Evolutionary conservation across 92 coral and sea anemone genomes (phyloP).

Genomic region (Siderastrea radians): DNA sequence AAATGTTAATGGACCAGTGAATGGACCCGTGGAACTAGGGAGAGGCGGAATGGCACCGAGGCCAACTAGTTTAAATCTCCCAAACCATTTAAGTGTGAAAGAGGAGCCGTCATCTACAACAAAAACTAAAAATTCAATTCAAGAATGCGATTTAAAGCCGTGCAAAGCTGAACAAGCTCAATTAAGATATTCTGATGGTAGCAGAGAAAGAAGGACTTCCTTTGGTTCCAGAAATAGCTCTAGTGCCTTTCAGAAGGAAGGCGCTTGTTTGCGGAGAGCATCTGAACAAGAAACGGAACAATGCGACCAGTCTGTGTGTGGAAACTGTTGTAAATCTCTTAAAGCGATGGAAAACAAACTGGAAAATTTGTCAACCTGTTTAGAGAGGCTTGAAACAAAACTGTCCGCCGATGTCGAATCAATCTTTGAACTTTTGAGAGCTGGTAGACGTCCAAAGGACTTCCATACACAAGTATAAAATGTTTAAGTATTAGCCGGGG

Average conservation of each 20-base stretch:
- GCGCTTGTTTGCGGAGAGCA: not conserved
- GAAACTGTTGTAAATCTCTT: constrained; percentile 43
- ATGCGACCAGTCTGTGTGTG: not conserved
- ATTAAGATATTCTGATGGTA: not conserved
- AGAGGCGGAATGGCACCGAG: constrained; percentile 1
- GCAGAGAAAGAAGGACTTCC: not conserved
- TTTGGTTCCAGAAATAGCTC: not conserved
- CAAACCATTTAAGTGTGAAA: not conserved
- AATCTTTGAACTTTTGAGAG: constrained; percentile 71
- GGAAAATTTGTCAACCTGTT: constrained; percentile 74
- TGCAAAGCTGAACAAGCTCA: not conserved
- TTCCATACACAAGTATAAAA: constrained; percentile 38
- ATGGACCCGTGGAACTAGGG: not conserved
- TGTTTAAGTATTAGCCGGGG: not conserved
- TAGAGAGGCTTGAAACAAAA: constrained; percentile 79
- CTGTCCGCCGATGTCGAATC: constrained; percentile 81
- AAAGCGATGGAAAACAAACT: constrained; percentile 69
- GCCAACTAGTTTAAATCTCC: constrained; percentile 22
- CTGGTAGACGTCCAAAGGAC: constrained; percentile 19
- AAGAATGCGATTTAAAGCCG: constrained; percentile 4
- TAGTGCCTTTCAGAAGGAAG: not conserved
- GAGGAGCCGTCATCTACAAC: not conserved
- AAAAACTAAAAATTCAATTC: not conserved
- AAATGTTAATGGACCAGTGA: not conserved
- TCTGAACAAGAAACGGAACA: not conserved